Evolutionary conservation across 2,797 vertebrate genomes (phyloP).

Genomic region (Hyperoplus lanceolatus): DNA sequence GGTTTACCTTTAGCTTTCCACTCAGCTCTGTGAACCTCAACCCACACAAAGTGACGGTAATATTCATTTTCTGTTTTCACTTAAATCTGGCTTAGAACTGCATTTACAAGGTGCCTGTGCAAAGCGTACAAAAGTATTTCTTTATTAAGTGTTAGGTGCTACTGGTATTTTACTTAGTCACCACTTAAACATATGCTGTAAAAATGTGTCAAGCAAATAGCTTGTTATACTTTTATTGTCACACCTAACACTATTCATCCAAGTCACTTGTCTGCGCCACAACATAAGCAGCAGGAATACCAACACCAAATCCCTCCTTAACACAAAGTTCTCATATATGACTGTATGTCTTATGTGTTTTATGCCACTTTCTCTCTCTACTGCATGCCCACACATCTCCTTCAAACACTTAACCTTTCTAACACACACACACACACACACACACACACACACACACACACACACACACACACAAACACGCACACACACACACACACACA

Average conservation of each 20-base stretch:
- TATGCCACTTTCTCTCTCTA: conserved; percentile 11
- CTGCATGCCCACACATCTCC: background rate
- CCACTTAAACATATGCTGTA: conserved; percentile 78
- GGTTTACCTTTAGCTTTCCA: conserved; percentile 12
- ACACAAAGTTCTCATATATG: conserved; percentile 10
- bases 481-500: conserved; percentile 11
- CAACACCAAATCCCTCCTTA: background rate
- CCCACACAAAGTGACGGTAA: conserved; percentile 45
- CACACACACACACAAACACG: conserved; percentile 29
- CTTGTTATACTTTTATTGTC: conserved; percentile 77
- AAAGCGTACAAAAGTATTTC: conserved; percentile 68
- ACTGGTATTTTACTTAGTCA: conserved; percentile 70
- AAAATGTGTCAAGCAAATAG: conserved; percentile 83
- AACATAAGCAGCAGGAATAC: conserved; percentile 21
- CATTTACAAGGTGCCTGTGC: conserved; percentile 78
- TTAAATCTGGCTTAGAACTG: conserved; percentile 71
- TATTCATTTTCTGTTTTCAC: conserved; percentile 80
- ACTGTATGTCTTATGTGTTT: background rate
- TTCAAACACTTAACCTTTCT: background rate
- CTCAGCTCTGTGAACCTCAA: conserved; percentile 39
- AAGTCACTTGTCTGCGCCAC: conserved; percentile 31
- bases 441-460: conserved; percentile 2
- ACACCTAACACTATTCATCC: conserved; percentile 63
- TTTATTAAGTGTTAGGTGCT: conserved; percentile 83
- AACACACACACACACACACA: background rate